A percentile compares a stretch with the other conserved stretches of the same genome.
These are phyloP conservation scores for Cryptoprocta ferox DNA, from an alignment of 2,797 vertebrate genomes.

Conservation along the genomic window DNA sequence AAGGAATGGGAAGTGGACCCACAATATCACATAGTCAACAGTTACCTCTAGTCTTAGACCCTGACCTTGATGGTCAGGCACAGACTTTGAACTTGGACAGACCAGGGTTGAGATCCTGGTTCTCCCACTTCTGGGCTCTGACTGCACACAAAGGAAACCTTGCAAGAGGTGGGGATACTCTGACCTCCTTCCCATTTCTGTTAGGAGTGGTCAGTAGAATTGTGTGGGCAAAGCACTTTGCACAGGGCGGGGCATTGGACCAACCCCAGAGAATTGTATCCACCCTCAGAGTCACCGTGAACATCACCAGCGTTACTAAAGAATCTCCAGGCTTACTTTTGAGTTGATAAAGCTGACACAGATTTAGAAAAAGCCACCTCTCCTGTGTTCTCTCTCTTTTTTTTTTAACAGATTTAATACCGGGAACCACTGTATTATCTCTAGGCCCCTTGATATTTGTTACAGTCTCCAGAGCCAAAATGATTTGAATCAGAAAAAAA, in stretches of 20 bases:
- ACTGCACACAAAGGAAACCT: rapidly evolving
- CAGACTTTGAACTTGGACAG: background rate
- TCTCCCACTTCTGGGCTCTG: background rate
- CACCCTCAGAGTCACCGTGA: background rate
- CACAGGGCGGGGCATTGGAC: background rate
- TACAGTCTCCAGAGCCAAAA: slow-evolving; percentile 25
- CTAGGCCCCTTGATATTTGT: background rate
- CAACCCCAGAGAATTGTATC: background rate
- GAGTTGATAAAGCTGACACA: background rate
- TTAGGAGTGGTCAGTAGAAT: background rate
- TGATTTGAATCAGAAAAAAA: slow-evolving; percentile 36
- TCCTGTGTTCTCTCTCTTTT: background rate
- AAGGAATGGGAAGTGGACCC: background rate
- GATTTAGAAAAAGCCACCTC: background rate
- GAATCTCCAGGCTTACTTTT: background rate
- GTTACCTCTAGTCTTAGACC: background rate
- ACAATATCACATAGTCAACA: background rate
- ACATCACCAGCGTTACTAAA: background rate
- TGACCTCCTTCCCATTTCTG: background rate
- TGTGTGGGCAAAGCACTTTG: background rate
- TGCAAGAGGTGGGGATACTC: background rate
- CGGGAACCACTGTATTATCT: background rate
- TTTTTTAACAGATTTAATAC: background rate
- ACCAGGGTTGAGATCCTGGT: background rate
- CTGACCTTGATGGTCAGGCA: background rate